These are phyloP conservation scores for Orius laevigatus DNA, from an alignment of 1,140 invertebrate species.

Conservation along the genomic window DNA sequence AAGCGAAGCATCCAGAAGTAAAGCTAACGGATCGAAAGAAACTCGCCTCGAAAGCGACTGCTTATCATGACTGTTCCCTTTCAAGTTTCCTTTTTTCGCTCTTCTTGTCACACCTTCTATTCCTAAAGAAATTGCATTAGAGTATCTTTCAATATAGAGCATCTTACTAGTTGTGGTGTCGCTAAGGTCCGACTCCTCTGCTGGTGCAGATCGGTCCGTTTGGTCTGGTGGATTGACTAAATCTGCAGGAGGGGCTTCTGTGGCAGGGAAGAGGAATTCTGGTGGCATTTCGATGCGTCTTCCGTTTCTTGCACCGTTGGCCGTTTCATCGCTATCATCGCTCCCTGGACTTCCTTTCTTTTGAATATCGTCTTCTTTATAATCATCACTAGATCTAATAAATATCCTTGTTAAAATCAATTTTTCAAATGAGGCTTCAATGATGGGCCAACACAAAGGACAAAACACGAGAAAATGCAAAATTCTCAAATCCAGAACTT, in stretches of 20 bases:
- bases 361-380: not conserved
- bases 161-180: constrained; percentile 24
- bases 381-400: too few relatives aligned
- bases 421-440: too few relatives aligned
- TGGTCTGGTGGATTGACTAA: constrained; percentile 29
- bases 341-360: not conserved
- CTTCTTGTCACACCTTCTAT: constrained; percentile 5
- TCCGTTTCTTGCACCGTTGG: constrained; percentile 46
- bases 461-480: too few relatives aligned
- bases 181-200: constrained; percentile 31
- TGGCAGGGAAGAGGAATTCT: constrained; percentile 61
- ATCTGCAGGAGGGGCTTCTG: constrained; percentile 41
- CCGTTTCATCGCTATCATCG: constrained; percentile 2
- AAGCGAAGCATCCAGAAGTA: constrained; percentile 89
- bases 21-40: constrained; percentile 91
- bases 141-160: not conserved
- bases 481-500: not conserved
- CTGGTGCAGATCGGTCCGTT: constrained; percentile 28
- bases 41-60: constrained; percentile 62
- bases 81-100: constrained; percentile 19
- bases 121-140: constrained; percentile 5
- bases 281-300: constrained; percentile 66
- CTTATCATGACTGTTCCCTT: constrained; percentile 35
- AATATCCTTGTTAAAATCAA: too few relatives aligned
- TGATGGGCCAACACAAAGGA: too few relatives aligned